Evolutionary conservation across 2,113 vertebrate genomes (phyloP).

Genomic region (Peromyscus leucopus): DNA sequence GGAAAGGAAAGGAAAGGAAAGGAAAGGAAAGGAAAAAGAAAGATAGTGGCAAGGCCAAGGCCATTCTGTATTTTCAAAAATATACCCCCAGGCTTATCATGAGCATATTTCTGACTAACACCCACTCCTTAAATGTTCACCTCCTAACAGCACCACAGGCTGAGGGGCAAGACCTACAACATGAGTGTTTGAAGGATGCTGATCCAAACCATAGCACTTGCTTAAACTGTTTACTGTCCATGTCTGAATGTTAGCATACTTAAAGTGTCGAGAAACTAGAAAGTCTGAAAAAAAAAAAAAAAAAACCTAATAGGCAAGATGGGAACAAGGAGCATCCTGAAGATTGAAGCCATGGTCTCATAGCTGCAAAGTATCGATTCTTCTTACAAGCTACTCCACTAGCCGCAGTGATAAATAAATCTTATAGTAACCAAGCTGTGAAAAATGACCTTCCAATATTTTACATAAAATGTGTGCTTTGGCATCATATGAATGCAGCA

Average conservation of each 20-base stretch:
- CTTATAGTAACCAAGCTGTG: neutral
- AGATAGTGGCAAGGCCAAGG: fast-evolving
- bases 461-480: neutral
- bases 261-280: neutral
- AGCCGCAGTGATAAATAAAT: neutral
- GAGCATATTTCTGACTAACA: neutral
- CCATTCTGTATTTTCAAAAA: neutral
- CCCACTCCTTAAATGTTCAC: neutral
- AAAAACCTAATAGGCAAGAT: neutral
- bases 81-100: neutral
- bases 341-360: neutral
- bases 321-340: fast-evolving
- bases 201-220: neutral
- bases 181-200: neutral
- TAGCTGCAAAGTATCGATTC: too few species aligned
- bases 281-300: neutral
- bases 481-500: neutral
- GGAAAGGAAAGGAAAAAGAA: too few species aligned
- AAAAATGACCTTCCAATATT: neutral
- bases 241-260: constrained; percentile 4
- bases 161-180: neutral
- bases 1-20: too few species aligned
- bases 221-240: neutral
- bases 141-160: fast-evolving
- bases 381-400: neutral